These are phyloP conservation scores for Nephrotoma guestfalica DNA, from an alignment of 2,888 invertebrate species.

Conservation along the genomic window DNA sequence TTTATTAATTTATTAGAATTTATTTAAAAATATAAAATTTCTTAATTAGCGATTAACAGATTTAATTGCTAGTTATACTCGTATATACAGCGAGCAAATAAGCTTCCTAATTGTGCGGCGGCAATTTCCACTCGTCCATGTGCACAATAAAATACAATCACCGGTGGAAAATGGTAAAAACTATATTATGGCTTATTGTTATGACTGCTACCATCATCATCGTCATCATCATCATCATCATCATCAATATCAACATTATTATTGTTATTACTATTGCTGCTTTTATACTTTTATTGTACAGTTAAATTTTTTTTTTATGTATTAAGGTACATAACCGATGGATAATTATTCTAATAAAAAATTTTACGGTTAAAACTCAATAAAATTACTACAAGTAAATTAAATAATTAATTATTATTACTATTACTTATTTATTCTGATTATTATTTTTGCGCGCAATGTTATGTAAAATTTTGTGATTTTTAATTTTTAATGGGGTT, in stretches of 20 bases:
- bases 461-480: no score
- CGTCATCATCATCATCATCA: neutral
- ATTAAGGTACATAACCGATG: neutral
- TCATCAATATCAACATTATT: neutral
- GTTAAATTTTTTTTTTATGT: neutral
- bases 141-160: neutral
- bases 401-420: neutral
- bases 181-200: neutral
- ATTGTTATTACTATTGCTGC: neutral
- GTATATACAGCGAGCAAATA: neutral
- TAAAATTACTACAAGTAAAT: neutral
- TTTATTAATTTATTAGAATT: neutral
- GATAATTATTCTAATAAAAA: neutral
- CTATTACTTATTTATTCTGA: neutral
- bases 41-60: neutral
- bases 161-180: neutral
- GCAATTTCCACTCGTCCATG: neutral
- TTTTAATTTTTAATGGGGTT: no score
- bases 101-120: neutral
- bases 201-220: neutral
- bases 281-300: neutral
- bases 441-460: neutral
- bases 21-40: neutral
- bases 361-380: neutral
- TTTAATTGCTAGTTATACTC: neutral